Percentiles rank a stretch among this genome's conserved stretches.
These are phyloP conservation scores for Drosophila tsacasi DNA, from an alignment of 1,140 invertebrate species.

Conservation along the genomic window DNA sequence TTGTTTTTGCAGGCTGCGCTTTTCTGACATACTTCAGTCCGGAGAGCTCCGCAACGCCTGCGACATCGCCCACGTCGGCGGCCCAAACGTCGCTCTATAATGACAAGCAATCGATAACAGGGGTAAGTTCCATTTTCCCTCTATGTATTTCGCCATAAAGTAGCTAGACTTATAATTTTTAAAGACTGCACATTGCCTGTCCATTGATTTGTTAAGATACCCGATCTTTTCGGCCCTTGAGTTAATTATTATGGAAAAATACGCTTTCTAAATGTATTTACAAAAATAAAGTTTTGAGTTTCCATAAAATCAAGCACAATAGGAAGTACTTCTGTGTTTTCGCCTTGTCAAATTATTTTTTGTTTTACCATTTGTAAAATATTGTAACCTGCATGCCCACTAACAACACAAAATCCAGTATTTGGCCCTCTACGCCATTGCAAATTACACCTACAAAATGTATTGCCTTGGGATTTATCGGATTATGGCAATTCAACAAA, in stretches of 20 bases:
- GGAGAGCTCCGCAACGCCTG: conserved; percentile 94
- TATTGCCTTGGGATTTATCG: conserved; percentile 50
- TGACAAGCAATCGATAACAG: conserved; percentile 98
- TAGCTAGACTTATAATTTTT: conserved; percentile 17
- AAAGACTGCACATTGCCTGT: conserved; percentile 16
- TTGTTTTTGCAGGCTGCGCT: conserved; percentile 92
- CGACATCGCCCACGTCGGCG: conserved; percentile 67
- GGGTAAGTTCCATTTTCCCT: conserved; percentile 92
- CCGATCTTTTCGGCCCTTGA: background rate
- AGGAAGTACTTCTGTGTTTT: background rate
- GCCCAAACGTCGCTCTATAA: conserved; percentile 89
- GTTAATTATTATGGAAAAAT: background rate
- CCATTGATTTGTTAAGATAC: conserved; percentile 11
- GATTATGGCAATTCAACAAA: conserved; percentile 56
- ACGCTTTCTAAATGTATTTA: background rate
- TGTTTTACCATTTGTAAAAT: background rate
- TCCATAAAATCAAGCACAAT: background rate
- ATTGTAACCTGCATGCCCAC: conserved; percentile 39
- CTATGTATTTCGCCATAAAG: background rate
- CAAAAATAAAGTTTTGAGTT: background rate
- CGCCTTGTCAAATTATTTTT: background rate
- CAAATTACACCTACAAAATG: conserved; percentile 57
- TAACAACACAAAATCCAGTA: conserved; percentile 20
- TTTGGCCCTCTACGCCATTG: conserved; percentile 38
- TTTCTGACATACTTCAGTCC: conserved; percentile 98